Percentiles rank a stretch among this genome's conserved stretches.
Evolutionary conservation across 2,797 vertebrate species (phyloP).

Genomic region (Hyperoplus lanceolatus): DNA sequence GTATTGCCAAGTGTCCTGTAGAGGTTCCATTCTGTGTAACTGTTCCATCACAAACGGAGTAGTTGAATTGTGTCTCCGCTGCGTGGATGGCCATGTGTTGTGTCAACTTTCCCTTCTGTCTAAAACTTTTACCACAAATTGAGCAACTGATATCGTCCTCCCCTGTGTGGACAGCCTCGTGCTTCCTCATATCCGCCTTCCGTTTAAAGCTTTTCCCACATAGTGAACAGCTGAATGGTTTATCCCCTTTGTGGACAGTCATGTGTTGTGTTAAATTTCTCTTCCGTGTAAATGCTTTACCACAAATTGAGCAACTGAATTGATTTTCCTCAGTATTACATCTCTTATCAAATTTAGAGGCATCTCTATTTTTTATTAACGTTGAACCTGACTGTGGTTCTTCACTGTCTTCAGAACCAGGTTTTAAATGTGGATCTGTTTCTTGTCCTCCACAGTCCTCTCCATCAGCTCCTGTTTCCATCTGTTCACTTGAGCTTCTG

Average conservation of each 20-base stretch:
- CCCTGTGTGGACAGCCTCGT: not conserved
- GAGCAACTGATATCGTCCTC: not conserved
- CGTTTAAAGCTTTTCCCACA: not conserved
- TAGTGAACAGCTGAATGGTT: not conserved
- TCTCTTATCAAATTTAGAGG: no score
- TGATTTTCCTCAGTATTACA: no score
- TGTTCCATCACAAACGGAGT: no score
- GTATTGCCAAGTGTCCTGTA: no score
- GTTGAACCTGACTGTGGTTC: not conserved
- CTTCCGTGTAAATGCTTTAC: not conserved
- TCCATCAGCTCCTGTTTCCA: not conserved
- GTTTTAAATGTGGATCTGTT: not conserved
- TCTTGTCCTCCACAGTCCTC: not conserved
- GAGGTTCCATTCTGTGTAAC: no score
- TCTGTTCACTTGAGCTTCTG: not conserved
- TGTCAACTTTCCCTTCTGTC: no score
- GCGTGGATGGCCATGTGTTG: no score
- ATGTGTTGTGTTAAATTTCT: not conserved
- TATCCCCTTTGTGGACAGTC: not conserved
- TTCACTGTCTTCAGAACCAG: not conserved
- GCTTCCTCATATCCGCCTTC: not conserved
- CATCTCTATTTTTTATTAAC: no score
- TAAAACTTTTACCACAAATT: not conserved
- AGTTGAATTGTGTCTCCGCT: no score
- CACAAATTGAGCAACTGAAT: no score